Evolutionary conservation across 2,888 invertebrate genomes (phyloP).

Genomic region (Mermis nigrescens): DNA sequence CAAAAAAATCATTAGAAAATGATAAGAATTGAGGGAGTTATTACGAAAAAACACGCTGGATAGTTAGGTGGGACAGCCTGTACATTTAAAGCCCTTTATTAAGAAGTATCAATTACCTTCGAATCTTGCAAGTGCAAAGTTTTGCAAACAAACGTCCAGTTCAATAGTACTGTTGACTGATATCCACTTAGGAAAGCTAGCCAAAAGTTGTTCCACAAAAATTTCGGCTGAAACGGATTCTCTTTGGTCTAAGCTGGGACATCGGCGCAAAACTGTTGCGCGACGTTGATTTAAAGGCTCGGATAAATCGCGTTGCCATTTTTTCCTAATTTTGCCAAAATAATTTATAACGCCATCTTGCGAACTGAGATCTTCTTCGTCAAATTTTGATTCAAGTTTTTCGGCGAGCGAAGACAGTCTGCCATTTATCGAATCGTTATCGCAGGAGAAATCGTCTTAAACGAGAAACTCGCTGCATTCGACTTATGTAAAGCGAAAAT

Average conservation of each 20-base stretch:
- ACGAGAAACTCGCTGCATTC: no score
- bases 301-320: neutral
- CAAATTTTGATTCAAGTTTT: no score
- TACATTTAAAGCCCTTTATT: no score
- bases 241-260: neutral
- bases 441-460: no score
- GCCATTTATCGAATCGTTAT: no score
- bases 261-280: neutral
- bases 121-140: constrained; percentile 74
- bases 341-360: neutral
- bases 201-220: neutral
- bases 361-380: no score
- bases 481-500: no score
- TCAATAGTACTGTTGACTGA: constrained; percentile 52
- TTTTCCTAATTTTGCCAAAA: neutral
- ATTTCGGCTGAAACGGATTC: constrained; percentile 7
- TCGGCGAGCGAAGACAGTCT: no score
- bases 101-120: constrained; percentile 51
- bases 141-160: constrained; percentile 72
- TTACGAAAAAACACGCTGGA: no score
- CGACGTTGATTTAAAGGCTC: neutral
- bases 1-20: no score
- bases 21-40: no score
- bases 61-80: no score
- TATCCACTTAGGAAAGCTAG: neutral